phyloP scores from a whole-genome alignment of 92 coral and sea anemone species.

The Zoanthus solanderi region DNA sequence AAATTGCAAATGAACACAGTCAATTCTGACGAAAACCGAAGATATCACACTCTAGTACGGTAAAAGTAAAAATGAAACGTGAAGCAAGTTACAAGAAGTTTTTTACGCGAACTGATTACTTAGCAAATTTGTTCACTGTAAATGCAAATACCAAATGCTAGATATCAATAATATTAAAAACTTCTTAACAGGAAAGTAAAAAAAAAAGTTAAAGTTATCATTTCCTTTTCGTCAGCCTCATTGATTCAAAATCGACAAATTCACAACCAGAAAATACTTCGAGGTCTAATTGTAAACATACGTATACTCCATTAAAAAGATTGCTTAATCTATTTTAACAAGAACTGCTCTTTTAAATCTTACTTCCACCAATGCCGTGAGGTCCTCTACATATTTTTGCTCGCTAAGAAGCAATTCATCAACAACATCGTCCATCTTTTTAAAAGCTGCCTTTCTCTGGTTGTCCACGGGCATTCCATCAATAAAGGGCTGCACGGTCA shows the following conservation, averaged over 20 bases:
- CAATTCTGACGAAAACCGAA: background rate
- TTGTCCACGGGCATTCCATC: slow-evolving; percentile 66
- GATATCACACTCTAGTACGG: background rate
- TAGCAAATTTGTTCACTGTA: too few species aligned
- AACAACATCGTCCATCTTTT: slow-evolving; percentile 76
- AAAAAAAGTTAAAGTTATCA: too few species aligned
- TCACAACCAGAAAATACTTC: too few species aligned
- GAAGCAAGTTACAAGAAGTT: too few species aligned
- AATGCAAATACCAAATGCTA: too few species aligned
- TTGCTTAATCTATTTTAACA: background rate
- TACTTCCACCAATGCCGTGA: slow-evolving; percentile 88
- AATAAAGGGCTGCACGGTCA: slow-evolving; percentile 79
- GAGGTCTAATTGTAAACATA: too few species aligned
- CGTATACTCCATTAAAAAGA: background rate
- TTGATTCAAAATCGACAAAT: too few species aligned
- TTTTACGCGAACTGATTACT: too few species aligned
- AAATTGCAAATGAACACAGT: background rate
- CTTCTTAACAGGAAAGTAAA: too few species aligned
- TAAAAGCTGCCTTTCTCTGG: slow-evolving; percentile 61
- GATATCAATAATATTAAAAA: too few species aligned
- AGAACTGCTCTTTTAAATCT: background rate
- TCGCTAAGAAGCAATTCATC: slow-evolving; percentile 83
- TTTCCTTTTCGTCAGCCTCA: too few species aligned
- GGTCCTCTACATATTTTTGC: slow-evolving; percentile 81
- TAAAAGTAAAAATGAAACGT: too few species aligned